Evolutionary conservation across 2,888 invertebrate species (phyloP), one percentile per base, ranked within the genome.

Genomic region (Macrosoma leucophasiata): DNA sequence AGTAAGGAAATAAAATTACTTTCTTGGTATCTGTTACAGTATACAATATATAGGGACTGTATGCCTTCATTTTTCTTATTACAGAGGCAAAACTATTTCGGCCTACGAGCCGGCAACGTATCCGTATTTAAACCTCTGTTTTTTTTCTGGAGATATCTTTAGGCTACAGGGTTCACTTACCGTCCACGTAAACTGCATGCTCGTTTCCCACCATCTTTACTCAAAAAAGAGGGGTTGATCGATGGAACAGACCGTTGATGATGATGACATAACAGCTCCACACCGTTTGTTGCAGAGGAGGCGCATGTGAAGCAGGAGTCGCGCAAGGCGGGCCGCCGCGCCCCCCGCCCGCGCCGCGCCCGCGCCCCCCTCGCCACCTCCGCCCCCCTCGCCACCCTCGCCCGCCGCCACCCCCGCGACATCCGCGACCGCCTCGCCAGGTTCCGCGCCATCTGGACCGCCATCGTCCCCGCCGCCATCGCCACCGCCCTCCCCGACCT

Each of bases 301-400:
- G 63, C 70, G 74, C 61, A 61, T 57, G 59, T 50, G 49, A 58
- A 53, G 59, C 63, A 52, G 61, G 42, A 48, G 59, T 39, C 41
- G 46, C 39, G 41, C 25, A 40, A 33, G 42, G 39, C 25, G 40
- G 43, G 44, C 29, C 38, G 33, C 29, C 25, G 31, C 17, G 43
- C 30, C 29, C 17, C 25, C 25, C 32, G 27, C 29, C 31, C 27
- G 26, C 46, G 37, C 44, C 29, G 33, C 33, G 38, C 37, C 12
- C 29, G 23, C 26, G 13, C 36, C 29, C 17, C 39, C 30, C 39
- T 40, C 41, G 40, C 13, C 44, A 39, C 40, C 36, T 41, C 27
- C 33, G 26, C 20, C 20, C 23, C 28, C 30, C 27, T 25, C 26
- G 19, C 6, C 26, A 10, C 30, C 11, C 27, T 13, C 40, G 29